Conservation (phyloP, 2,797 vertebrate genomes). For the Mus caroli region DNA sequence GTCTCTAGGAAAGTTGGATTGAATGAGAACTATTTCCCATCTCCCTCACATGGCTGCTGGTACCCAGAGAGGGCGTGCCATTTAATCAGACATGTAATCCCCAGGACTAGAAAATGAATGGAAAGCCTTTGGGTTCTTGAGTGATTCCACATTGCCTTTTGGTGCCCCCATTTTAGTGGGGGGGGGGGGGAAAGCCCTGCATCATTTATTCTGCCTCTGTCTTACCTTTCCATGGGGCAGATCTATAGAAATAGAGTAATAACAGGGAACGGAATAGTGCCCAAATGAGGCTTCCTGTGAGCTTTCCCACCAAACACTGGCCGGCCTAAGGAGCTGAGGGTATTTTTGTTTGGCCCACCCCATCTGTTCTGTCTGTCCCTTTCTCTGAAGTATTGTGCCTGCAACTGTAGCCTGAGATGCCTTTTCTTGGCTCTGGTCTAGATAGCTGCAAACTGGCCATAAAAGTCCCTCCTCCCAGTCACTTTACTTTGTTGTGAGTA, state of each 20-base stretch:
- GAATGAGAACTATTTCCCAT: neutral
- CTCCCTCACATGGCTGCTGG: neutral
- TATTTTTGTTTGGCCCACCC: neutral
- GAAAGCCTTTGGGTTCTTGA: neutral
- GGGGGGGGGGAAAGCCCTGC: neutral
- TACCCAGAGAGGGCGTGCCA: neutral
- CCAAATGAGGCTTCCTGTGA: neutral
- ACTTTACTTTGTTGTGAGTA: neutral
- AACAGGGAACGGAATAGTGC: rapidly evolving
- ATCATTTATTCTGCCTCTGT: neutral
- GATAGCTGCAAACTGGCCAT: neutral
- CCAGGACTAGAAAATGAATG: neutral
- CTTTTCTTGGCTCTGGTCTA: neutral
- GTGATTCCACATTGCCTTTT: neutral
- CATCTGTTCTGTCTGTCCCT: too few relatives aligned
- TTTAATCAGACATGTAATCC: neutral
- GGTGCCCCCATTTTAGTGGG: neutral
- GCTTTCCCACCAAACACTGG: neutral
- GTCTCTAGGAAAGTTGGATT: neutral
- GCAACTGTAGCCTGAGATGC: neutral
- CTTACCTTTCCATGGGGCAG: rapidly evolving
- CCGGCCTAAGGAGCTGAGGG: neutral
- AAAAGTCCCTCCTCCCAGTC: neutral
- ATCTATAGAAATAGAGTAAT: too few relatives aligned
- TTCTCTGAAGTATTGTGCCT: neutral